Percentiles rank a stretch among this genome's conserved stretches.
Conservation (phyloP, 1,140 invertebrate species). For the Drosophila lacertosa region DNA sequence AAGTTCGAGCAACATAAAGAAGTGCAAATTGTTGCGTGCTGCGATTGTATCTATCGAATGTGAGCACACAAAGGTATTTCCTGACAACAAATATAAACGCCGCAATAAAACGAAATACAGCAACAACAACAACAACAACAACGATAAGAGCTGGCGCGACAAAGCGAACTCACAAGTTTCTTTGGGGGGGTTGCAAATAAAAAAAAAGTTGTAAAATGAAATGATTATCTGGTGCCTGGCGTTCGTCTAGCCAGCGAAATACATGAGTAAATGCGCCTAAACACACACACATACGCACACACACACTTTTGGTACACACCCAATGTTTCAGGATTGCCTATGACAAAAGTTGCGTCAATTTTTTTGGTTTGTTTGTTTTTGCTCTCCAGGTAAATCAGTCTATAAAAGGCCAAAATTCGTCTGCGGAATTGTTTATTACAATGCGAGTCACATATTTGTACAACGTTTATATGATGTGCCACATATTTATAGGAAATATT, state of each 20-base stretch:
- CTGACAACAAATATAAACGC: slow-evolving; percentile 79
- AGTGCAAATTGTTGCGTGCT: slow-evolving; percentile 82
- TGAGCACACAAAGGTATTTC: slow-evolving; percentile 76
- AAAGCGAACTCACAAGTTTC: slow-evolving; percentile 49
- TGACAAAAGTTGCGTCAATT: slow-evolving; percentile 24
- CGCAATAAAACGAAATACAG: slow-evolving; percentile 69
- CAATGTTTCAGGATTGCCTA: slow-evolving; percentile 37
- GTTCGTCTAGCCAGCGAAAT: slow-evolving; percentile 67
- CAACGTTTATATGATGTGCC: slow-evolving; percentile 64
- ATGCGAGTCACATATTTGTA: slow-evolving; percentile 74
- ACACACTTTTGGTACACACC: not conserved
- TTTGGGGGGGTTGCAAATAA: slow-evolving; percentile 24
- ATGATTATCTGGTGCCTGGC: slow-evolving; percentile 77
- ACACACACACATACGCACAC: slow-evolving; percentile 5
- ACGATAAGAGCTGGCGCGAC: slow-evolving; percentile 50
- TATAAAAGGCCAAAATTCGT: slow-evolving; percentile 47
- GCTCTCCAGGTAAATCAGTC: slow-evolving; percentile 69
- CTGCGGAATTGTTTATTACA: slow-evolving; percentile 58
- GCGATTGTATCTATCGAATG: slow-evolving; percentile 81
- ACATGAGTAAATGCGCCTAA: slow-evolving; percentile 41
- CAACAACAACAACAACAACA: slow-evolving; percentile 48
- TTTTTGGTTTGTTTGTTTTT: not conserved
- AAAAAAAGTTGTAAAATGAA: slow-evolving; percentile 82
- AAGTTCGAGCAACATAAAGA: slow-evolving; percentile 76
- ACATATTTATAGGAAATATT: slow-evolving; percentile 55